Percentiles rank a stretch among this genome's conserved stretches.
Evolutionary conservation across 2,888 invertebrate species (phyloP).

Genomic region (Brenthis hecate): DNA sequence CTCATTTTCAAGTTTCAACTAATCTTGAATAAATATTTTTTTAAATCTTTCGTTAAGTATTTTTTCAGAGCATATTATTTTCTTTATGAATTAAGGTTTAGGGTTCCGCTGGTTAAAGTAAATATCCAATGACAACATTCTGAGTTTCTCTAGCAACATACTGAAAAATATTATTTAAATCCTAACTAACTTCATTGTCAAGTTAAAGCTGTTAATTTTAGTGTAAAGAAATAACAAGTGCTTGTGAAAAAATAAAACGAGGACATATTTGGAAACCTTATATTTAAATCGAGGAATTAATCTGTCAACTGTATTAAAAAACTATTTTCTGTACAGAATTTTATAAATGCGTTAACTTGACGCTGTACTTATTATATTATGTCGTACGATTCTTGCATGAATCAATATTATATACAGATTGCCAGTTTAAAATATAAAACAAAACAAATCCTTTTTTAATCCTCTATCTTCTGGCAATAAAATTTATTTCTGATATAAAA

Average conservation of each 20-base stretch:
- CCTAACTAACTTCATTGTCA: too few species aligned
- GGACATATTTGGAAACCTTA: constrained; percentile 56
- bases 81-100: too few species aligned
- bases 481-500: constrained; percentile 31
- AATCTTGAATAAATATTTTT: too few species aligned
- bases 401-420: constrained; percentile 44
- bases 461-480: constrained; percentile 31
- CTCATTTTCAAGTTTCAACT: too few species aligned
- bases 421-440: constrained; percentile 37
- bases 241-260: constrained; percentile 34
- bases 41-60: too few species aligned
- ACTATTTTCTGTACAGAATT: constrained; percentile 61
- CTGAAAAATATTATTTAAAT: too few species aligned
- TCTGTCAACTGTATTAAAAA: constrained; percentile 63
- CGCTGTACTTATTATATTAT: constrained; percentile 54
- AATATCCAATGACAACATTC: too few species aligned
- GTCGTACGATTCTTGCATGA: constrained; percentile 32
- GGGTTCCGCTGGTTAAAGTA: too few species aligned
- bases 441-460: constrained; percentile 30
- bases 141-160: too few species aligned
- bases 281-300: constrained; percentile 66
- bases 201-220: too few species aligned
- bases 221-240: not conserved
- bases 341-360: constrained; percentile 57
- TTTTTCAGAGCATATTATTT: too few species aligned